A percentile compares a stretch with the other conserved stretches of the same genome.
Conservation (phyloP, 2,888 invertebrate genomes). For the Mamestra brassicae region DNA sequence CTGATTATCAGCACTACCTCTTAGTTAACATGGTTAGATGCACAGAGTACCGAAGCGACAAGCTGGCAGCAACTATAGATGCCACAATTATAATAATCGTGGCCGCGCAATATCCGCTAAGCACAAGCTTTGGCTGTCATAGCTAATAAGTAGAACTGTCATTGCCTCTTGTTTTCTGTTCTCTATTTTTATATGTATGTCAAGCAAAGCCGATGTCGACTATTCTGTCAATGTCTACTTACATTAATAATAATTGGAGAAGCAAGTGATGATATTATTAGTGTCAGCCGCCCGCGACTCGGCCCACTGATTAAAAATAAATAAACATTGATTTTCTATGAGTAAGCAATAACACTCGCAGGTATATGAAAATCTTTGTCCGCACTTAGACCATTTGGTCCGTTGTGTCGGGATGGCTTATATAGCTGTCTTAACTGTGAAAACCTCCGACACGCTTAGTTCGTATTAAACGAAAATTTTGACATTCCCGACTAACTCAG, state of each 20-base stretch:
- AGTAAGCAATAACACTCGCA: background rate
- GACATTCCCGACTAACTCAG: background rate
- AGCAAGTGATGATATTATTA: no score
- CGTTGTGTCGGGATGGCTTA: background rate
- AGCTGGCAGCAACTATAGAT: background rate
- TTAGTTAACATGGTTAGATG: conserved; percentile 35
- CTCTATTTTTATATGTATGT: no score
- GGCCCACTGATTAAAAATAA: no score
- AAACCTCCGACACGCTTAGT: no score
- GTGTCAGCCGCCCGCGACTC: no score
- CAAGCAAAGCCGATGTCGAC: no score
- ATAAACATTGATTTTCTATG: background rate
- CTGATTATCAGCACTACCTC: background rate
- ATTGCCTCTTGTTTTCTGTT: no score
- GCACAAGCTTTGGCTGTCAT: background rate
- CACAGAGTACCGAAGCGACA: background rate
- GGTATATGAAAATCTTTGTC: background rate
- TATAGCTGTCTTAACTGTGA: no score
- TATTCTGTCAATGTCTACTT: no score
- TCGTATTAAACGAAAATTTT: background rate
- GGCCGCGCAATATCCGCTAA: background rate
- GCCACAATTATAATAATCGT: background rate
- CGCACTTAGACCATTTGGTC: background rate
- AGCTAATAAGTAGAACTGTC: background rate
- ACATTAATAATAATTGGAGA: no score